phyloP scores from a whole-genome alignment of 2,113 vertebrate genomes.

The Grantiella picta region DNA sequence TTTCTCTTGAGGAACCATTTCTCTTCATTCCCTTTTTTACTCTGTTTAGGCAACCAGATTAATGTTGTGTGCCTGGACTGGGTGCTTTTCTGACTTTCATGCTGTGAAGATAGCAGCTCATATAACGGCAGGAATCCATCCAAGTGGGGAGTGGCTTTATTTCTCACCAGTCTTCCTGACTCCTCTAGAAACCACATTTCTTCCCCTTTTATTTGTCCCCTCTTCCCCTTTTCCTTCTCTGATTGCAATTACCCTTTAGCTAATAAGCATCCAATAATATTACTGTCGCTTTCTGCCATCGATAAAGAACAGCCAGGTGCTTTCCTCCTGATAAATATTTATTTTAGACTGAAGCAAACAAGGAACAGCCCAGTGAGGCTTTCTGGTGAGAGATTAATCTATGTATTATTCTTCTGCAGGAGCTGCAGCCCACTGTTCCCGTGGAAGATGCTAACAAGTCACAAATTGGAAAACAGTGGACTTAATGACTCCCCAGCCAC shows the following conservation, averaged over 20 bases:
- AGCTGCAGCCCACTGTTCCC: not conserved
- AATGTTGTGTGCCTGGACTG: not conserved
- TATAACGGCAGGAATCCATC: not conserved
- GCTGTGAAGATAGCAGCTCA: not conserved
- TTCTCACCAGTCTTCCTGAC: not conserved
- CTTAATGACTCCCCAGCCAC: not conserved
- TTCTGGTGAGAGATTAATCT: not conserved
- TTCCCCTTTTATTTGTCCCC: not conserved
- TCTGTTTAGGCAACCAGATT: conserved; percentile 11
- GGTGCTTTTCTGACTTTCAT: not conserved
- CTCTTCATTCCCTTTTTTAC: conserved; percentile 34
- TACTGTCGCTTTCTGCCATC: not conserved
- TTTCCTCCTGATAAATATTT: conserved; percentile 4
- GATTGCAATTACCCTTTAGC: conserved; percentile 10
- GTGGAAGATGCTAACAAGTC: not conserved
- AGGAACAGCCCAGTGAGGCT: not conserved
- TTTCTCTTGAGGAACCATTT: not conserved
- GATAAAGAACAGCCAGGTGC: not conserved
- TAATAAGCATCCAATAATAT: not conserved
- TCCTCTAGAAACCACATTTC: not conserved
- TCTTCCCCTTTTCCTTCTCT: not conserved
- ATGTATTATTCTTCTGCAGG: not conserved
- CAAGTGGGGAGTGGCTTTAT: not conserved
- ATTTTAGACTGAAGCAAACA: not conserved
- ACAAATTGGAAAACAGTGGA: not conserved